Evolutionary conservation across 2,797 vertebrate genomes (phyloP).

Genomic region (Perodicticus potto): DNA sequence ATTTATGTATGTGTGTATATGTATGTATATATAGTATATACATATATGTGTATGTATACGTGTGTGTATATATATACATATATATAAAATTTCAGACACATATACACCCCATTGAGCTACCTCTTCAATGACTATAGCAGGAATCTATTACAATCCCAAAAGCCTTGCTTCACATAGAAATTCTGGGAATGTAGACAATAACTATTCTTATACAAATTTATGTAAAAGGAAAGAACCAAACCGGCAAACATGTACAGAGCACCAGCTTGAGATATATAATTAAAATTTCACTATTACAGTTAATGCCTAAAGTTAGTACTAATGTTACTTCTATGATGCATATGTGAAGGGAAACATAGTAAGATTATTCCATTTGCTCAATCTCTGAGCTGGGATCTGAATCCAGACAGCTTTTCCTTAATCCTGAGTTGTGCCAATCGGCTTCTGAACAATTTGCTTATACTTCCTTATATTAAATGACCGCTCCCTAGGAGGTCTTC

Average conservation of each 20-base stretch:
- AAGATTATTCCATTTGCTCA: constrained; percentile 41
- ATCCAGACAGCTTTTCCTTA: not conserved
- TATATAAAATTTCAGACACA: not conserved
- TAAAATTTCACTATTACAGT: not conserved
- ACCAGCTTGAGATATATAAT: not conserved
- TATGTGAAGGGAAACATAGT: not conserved
- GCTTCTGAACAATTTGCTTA: constrained; percentile 26
- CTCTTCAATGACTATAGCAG: not conserved
- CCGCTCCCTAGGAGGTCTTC: not conserved
- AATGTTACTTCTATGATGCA: not conserved
- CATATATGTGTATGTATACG: not conserved
- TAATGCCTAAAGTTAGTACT: not conserved
- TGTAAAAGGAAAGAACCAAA: not conserved
- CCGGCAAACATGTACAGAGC: not conserved
- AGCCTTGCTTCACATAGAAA: not conserved
- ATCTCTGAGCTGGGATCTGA: constrained; percentile 10
- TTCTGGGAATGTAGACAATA: not conserved
- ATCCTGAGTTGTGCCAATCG: constrained; percentile 1
- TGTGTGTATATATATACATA: not conserved
- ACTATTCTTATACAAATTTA: constrained; percentile 22
- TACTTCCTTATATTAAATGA: constrained; percentile 1
- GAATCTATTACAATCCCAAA: not conserved
- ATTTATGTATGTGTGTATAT: no score
- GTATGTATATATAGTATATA: not conserved
- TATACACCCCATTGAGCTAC: not conserved